Percentiles rank a stretch among this genome's conserved stretches.
Conservation (phyloP, 1,140 invertebrate species). For the Trichonephila inaurata region DNA sequence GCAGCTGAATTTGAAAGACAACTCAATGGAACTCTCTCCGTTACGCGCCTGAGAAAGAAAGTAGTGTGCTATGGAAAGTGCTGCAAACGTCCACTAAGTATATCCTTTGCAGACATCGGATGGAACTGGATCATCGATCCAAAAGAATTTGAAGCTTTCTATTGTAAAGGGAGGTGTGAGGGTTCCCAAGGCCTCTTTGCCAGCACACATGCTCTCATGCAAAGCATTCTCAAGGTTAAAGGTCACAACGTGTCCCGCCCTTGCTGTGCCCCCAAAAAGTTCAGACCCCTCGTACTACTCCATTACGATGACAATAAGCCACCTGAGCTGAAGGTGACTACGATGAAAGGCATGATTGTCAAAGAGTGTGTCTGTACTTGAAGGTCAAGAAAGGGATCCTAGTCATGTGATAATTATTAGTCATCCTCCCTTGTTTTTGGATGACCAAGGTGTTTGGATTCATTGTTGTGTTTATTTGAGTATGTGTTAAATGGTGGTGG, state of each 20-base stretch:
- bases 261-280: constrained; percentile 87
- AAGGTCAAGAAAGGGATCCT: constrained; percentile 36
- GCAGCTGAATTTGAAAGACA: too few relatives aligned
- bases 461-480: neutral
- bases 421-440: neutral
- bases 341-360: constrained; percentile 87
- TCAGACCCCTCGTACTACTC: constrained; percentile 86
- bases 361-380: constrained; percentile 88
- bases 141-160: constrained; percentile 87
- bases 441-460: neutral
- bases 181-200: constrained; percentile 85
- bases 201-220: constrained; percentile 87
- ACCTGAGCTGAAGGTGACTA: constrained; percentile 85
- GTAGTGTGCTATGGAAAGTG: constrained; percentile 80
- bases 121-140: constrained; percentile 88
- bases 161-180: constrained; percentile 87
- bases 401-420: neutral
- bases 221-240: constrained; percentile 86
- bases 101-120: constrained; percentile 86
- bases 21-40: neutral
- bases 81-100: constrained; percentile 85
- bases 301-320: constrained; percentile 85
- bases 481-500: neutral
- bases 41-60: neutral
- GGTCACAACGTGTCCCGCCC: constrained; percentile 82